Base-by-base conservation (phyloP, 2,797 vertebrate species). In the Orientallactaga sibirica region DNA sequence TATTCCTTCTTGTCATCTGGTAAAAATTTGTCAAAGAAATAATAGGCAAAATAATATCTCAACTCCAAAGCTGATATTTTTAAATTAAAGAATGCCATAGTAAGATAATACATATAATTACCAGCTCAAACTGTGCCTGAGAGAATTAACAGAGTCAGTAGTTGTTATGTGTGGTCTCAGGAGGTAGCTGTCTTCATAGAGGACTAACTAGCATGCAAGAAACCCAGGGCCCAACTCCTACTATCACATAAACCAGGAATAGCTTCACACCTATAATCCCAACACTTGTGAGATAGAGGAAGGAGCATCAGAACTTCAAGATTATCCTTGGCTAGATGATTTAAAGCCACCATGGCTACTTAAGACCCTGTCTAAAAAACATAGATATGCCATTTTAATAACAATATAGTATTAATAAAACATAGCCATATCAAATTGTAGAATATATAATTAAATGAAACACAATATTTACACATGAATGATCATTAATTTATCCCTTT, bases 51-150 rank as follows among this genome's bases (percentile, higher is more conserved):
- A 33, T 78, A 58, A 73, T 15, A 70, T 75, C 62, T 16, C 71
- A 88, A n/a, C 3, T 74, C 29, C 76, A 25, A 33, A 84, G 67
- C 3, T 64, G 10, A 61, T 77, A 19, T 84, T 91, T 61, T 48
- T 48, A 48, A 8, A 81, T 84, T 66, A 84, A 62, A 94, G 71
- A 93, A 70, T 85, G 10, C 10, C 29, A 70, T 25, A 82, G 52
- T 43, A 79, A 52, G 16, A 27, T 80, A 58, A 55, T 71, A 33
- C 41, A 58, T 68, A 4, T 29, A 43, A 68, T 67, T 16, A 37
- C 16, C 52, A 86, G 0, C 14, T 91, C 73, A 27, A 91, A 81
- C 16, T 91, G 2, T 48, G 81, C 12, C 41, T 62, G 19, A 76
- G 12, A 94, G 3, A 7, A 71, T 78, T 70, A 87, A 89, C 19